Base-by-base conservation (phyloP, 1,140 invertebrate genomes). In the Scaptomyza graminum region DNA sequence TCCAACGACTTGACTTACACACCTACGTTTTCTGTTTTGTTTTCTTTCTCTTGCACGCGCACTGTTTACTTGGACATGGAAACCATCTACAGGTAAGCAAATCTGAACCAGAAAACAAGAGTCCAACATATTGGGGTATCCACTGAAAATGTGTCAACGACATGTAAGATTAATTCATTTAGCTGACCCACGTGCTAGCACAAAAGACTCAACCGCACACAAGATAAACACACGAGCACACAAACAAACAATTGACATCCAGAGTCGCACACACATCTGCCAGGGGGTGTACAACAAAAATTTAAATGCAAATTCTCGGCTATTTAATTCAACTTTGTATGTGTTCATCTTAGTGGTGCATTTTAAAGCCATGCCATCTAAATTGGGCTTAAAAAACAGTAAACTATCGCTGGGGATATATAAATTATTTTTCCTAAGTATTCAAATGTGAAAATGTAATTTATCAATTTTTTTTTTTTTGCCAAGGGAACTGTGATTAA, bases 91-190 rank as follows among this genome's bases (percentile, higher is more conserved):
- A 91, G 90, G 90, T 91, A 91, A 91, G 90, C 81, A 84, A 88
- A 76, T 54, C 25, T 63, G 47, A 51, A 79, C 61, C 65, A 79
- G 76, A 88, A 74, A 63, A 64, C 78, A 78, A 78, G 80, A 76
- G 60, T 52, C 67, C 76, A 57, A 59, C 73, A 67, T 69, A 68
- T 79, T 85, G 81, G 74, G 77, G 74, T 81, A 74, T 37, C 52
- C 28, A 16, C 63, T 57, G 68, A 69, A 88, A 88, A 85, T 91
- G 90, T 91, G 90, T 88, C 90, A 91, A 84, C 85, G 90, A 84
- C 90, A 91, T 88, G 90, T 91, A 91, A 91, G 90, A 91, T 85
- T 90, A 87, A 79, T 79, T 87, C 62, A 74, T 82, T 87, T 81
- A 61, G 64, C 49, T 49, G 49, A 46, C 64, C 52, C 22, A 64